phyloP scores from a whole-genome alignment of 2,888 invertebrate genomes.

The Chymomyza caudatula region DNA sequence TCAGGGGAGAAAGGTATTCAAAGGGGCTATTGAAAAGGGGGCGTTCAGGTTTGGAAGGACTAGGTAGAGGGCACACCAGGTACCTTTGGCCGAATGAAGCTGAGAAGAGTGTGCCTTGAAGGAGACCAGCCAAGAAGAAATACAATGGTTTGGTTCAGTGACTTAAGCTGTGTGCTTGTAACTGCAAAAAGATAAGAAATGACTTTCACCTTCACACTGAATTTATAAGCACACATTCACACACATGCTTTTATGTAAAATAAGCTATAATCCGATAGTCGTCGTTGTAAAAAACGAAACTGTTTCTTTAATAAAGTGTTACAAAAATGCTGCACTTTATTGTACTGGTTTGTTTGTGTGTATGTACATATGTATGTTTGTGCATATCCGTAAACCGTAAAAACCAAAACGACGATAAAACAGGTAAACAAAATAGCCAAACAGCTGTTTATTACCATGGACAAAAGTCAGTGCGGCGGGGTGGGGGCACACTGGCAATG shows the following conservation, averaged over 20 bases:
- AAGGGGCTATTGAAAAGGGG: no score
- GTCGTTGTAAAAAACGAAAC: no score
- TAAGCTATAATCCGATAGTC: neutral
- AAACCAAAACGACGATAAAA: neutral
- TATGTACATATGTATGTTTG: no score
- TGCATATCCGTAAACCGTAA: neutral
- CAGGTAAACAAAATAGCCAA: neutral
- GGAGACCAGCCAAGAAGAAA: no score
- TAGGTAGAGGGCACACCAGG: no score
- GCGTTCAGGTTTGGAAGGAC: no score
- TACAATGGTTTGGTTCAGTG: neutral
- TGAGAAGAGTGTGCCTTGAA: no score
- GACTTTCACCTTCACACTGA: constrained; percentile 69
- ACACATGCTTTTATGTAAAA: neutral
- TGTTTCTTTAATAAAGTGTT: neutral
- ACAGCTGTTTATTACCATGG: neutral
- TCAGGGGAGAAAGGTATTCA: no score
- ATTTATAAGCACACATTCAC: neutral
- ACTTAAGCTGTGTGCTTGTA: neutral
- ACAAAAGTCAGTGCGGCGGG: neutral
- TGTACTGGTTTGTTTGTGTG: neutral
- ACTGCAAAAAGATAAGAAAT: constrained; percentile 32
- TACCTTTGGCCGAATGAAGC: no score
- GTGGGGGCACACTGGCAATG: neutral
- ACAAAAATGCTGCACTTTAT: neutral